Conservation (phyloP, 2,888 invertebrate species). For the Melangyna quadrimaculata region DNA sequence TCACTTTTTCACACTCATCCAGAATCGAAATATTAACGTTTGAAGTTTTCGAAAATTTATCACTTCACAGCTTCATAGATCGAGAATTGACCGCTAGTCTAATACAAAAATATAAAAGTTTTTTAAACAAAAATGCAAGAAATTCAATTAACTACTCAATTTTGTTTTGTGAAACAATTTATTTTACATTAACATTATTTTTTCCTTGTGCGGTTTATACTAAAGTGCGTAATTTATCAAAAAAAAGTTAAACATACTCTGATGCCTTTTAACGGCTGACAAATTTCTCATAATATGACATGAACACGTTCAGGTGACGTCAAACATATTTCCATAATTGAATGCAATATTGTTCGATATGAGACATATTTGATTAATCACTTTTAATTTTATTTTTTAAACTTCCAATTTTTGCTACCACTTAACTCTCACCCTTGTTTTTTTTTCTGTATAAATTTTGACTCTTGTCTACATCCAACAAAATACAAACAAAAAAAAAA, state of each 20-base stretch:
- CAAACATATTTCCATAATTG: slow-evolving; percentile 15
- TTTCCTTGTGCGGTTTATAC: too few species aligned
- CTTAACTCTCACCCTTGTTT: background rate
- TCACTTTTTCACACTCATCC: too few species aligned
- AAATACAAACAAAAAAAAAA: background rate
- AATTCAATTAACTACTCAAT: too few species aligned
- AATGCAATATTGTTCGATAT: slow-evolving; percentile 20
- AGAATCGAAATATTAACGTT: too few species aligned
- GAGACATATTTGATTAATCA: slow-evolving; percentile 44
- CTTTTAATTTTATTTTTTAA: slow-evolving; percentile 32
- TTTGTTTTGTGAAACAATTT: too few species aligned
- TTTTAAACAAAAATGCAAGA: too few species aligned
- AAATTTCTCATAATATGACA: background rate
- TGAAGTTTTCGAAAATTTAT: too few species aligned
- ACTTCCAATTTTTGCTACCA: slow-evolving; percentile 5
- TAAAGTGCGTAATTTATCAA: background rate
- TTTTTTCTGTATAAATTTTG: background rate
- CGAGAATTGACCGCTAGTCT: too few species aligned
- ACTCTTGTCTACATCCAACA: background rate
- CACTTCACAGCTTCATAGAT: too few species aligned
- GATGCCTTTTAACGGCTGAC: background rate
- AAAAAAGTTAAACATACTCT: too few species aligned
- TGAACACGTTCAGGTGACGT: slow-evolving; percentile 3
- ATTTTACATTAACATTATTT: too few species aligned
- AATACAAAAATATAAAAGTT: too few species aligned